A percentile compares a stretch with the other conserved stretches of the same genome.
Conservation (phyloP, 2,113 vertebrate species). For the Nicator chloris region DNA sequence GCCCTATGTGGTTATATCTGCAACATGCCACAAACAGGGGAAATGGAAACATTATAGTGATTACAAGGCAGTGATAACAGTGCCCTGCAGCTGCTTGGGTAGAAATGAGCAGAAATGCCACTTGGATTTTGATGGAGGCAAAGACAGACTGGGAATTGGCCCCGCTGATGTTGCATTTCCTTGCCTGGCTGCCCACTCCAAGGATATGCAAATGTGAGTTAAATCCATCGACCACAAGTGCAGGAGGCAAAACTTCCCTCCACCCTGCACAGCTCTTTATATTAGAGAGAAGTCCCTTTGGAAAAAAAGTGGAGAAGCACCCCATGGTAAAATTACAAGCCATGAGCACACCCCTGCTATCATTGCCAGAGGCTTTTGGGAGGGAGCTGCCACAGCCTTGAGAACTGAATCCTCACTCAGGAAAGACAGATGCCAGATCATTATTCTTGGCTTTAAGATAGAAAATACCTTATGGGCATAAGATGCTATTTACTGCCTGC, state of each 20-base stretch:
- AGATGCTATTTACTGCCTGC: conserved; percentile 24
- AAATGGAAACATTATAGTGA: neutral
- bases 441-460: conserved; percentile 45
- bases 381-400: neutral
- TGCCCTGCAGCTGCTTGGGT: neutral
- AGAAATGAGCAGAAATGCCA: neutral
- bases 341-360: neutral
- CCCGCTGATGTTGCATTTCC: neutral
- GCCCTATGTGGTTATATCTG: rapidly evolving
- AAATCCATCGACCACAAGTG: neutral
- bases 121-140: neutral
- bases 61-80: neutral
- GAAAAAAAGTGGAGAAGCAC: neutral
- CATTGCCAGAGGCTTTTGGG: neutral
- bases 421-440: conserved; percentile 51
- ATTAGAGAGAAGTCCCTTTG: neutral
- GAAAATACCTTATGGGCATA: conserved; percentile 45
- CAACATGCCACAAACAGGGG: neutral
- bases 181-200: neutral
- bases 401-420: neutral
- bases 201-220: neutral
- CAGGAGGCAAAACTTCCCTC: neutral
- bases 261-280: neutral
- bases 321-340: neutral
- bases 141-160: neutral